Evolutionary conservation across 2,888 invertebrate species (phyloP).

Genomic region (Heliconius cydno): DNA sequence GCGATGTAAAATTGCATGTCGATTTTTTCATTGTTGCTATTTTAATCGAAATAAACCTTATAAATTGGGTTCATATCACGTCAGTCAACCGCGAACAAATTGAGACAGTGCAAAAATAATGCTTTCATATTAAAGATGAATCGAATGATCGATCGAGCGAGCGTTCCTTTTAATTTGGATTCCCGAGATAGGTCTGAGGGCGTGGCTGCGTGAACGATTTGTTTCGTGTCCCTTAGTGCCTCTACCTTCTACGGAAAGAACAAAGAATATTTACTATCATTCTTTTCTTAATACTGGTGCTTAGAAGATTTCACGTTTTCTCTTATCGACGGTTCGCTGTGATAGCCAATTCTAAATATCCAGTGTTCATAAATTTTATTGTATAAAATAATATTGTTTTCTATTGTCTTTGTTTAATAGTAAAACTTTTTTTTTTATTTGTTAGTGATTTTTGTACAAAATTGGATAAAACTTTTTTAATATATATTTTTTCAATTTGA

Average conservation of each 20-base stretch:
- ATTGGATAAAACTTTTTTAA: too few relatives aligned
- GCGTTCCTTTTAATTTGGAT: conserved; percentile 83
- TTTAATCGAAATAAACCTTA: conserved; percentile 60
- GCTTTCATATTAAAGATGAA: conserved; percentile 77
- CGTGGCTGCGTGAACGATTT: conserved; percentile 80
- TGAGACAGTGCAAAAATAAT: conserved; percentile 79
- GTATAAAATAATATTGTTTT: background rate
- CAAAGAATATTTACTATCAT: conserved; percentile 43
- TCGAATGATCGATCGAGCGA: conserved; percentile 81
- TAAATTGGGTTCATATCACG: conserved; percentile 67
- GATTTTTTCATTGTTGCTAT: conserved; percentile 47
- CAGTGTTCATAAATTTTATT: background rate
- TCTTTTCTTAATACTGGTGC: conserved; percentile 28
- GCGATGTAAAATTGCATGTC: conserved; percentile 42
- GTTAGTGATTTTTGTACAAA: too few relatives aligned
- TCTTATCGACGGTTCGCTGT: too few relatives aligned
- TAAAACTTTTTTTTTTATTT: background rate
- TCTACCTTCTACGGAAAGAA: conserved; percentile 52
- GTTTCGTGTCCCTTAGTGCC: conserved; percentile 76
- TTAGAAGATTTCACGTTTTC: background rate
- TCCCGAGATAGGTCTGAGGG: conserved; percentile 75
- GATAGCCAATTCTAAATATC: background rate
- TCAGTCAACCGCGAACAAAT: conserved; percentile 73
- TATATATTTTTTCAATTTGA: too few relatives aligned
- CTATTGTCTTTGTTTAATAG: background rate